These are phyloP conservation scores for Schizotus pectinicornis DNA, from an alignment of 2,888 invertebrate genomes.

Conservation along the genomic window DNA sequence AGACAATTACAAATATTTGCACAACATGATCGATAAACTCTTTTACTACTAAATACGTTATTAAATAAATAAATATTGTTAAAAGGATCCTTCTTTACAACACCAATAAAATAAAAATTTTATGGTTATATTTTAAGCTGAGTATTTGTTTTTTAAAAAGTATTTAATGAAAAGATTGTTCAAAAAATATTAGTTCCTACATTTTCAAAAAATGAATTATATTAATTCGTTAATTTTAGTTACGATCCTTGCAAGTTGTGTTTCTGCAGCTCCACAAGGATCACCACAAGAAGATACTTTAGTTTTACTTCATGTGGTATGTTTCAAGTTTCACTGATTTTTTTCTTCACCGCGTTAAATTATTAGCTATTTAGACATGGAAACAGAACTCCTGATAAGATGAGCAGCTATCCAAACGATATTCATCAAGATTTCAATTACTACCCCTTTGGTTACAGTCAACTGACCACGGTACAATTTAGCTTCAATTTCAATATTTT, in stretches of 20 bases:
- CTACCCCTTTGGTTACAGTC: conserved; percentile 64
- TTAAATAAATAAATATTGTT: too few relatives aligned
- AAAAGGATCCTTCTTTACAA: too few relatives aligned
- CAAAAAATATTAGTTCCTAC: too few relatives aligned
- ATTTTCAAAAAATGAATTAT: background rate
- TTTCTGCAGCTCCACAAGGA: background rate
- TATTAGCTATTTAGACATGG: conserved; percentile 61
- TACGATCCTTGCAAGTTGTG: background rate
- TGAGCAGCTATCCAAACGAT: conserved; percentile 55
- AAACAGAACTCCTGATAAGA: conserved; percentile 48
- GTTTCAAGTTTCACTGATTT: too few relatives aligned
- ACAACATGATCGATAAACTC: too few relatives aligned
- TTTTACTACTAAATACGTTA: too few relatives aligned
- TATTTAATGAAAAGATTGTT: too few relatives aligned
- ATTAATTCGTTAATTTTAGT: background rate
- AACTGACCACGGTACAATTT: conserved; percentile 61
- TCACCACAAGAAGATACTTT: conserved; percentile 6
- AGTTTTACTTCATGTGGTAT: conserved; percentile 18
- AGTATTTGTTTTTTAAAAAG: too few relatives aligned
- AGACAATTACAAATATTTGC: too few relatives aligned
- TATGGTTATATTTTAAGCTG: too few relatives aligned
- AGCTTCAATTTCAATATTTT: background rate
- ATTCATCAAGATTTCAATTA: conserved; percentile 56
- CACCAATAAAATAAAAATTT: too few relatives aligned
- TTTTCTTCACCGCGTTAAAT: too few relatives aligned